A percentile compares a stretch with the other conserved stretches of the same genome.
phyloP scores from a whole-genome alignment of 2,888 invertebrate species.

The Pseudanteris insignis region DNA sequence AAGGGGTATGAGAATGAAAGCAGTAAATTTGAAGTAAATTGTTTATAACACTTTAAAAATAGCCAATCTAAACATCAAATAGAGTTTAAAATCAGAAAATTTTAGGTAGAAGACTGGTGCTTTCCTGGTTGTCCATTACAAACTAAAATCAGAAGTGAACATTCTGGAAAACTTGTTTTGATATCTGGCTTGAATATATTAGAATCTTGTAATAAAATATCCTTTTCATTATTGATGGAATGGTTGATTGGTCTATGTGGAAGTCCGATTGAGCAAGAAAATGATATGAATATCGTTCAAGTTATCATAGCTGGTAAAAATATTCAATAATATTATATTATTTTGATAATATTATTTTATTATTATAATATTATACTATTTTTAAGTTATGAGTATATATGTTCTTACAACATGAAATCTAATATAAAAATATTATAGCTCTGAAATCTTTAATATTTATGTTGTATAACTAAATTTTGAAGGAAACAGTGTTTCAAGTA shows the following conservation, averaged over 20 bases:
- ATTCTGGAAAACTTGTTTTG: slow-evolving; percentile 57
- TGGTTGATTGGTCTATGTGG: slow-evolving; percentile 84
- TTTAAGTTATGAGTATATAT: no score
- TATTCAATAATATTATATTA: neutral
- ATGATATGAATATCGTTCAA: slow-evolving; percentile 75
- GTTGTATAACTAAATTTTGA: neutral
- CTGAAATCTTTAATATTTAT: no score
- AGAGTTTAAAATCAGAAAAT: slow-evolving; percentile 64
- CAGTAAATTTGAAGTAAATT: no score
- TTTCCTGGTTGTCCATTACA: slow-evolving; percentile 74
- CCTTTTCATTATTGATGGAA: slow-evolving; percentile 80
- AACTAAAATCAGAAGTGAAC: slow-evolving; percentile 11
- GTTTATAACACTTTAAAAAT: neutral
- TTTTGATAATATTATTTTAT: no score
- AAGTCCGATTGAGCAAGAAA: slow-evolving; percentile 71
- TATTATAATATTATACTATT: no score
- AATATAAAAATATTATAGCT: no score
- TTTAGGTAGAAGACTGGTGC: slow-evolving; percentile 82
- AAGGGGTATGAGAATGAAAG: no score
- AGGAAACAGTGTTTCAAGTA: neutral
- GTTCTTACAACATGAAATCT: neutral
- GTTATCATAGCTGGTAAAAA: slow-evolving; percentile 84
- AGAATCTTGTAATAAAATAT: slow-evolving; percentile 72
- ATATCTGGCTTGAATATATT: slow-evolving; percentile 82
- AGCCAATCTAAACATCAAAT: neutral